Conservation (phyloP, 2,888 invertebrate genomes). For the Lasioglossum pauxillum region DNA sequence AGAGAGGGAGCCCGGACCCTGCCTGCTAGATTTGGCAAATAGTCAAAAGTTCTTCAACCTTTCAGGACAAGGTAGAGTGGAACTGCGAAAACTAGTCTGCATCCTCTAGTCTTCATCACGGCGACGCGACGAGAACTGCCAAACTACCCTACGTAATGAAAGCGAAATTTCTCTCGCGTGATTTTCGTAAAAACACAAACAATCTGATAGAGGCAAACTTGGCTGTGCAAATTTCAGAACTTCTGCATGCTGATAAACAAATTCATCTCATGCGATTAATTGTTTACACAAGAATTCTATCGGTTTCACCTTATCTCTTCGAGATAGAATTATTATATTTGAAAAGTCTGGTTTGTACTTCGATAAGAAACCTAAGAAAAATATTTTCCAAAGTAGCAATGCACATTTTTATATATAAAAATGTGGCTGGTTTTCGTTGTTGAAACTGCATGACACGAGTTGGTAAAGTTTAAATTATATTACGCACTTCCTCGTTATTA, state of each 20-base stretch:
- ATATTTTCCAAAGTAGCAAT: too few species aligned
- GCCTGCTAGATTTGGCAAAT: conserved; percentile 62
- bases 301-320: too few species aligned
- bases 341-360: too few species aligned
- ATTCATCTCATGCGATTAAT: background rate
- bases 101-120: background rate
- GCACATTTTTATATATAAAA: too few species aligned
- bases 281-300: too few species aligned
- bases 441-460: too few species aligned
- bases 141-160: background rate
- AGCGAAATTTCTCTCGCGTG: background rate
- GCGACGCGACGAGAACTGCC: background rate
- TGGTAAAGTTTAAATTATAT: too few species aligned
- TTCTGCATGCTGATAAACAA: background rate
- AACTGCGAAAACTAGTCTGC: conserved; percentile 19
- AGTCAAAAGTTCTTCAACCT: conserved; percentile 71
- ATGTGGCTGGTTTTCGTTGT: too few species aligned
- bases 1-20: conserved; percentile 8
- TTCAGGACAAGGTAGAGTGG: conserved; percentile 45
- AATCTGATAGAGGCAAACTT: background rate
- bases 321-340: too few species aligned
- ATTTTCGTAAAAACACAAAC: background rate
- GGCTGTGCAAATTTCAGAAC: background rate
- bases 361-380: too few species aligned
- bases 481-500: background rate